Conservation (phyloP, 2,888 invertebrate species). For the Erebia aethiops region DNA sequence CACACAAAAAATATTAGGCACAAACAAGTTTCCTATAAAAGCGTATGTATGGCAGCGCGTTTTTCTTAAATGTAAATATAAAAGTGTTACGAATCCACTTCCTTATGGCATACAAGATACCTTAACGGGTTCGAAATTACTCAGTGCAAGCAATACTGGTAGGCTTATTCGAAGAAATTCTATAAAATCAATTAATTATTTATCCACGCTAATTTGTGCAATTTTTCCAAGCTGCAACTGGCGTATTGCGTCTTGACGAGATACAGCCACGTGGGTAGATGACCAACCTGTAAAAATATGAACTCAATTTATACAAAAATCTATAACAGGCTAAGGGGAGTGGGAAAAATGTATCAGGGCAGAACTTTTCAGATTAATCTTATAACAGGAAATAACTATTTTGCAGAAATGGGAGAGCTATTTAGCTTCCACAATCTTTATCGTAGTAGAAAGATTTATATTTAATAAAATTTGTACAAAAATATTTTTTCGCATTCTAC, state of each 20-base stretch:
- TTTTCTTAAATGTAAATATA: conserved; percentile 13
- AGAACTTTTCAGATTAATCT: too few relatives aligned
- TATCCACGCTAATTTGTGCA: conserved; percentile 45
- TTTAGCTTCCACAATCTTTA: too few relatives aligned
- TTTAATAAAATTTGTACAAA: too few relatives aligned
- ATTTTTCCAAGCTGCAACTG: conserved; percentile 55
- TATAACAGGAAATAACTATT: too few relatives aligned
- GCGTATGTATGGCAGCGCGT: conserved; percentile 17
- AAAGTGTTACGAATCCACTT: conserved; percentile 20
- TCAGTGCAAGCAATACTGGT: conserved; percentile 20
- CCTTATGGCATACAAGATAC: conserved; percentile 21
- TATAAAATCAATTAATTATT: conserved; percentile 38
- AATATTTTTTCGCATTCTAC: too few relatives aligned
- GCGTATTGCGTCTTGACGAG: conserved; percentile 71
- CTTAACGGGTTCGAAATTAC: conserved; percentile 17
- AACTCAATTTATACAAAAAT: not conserved
- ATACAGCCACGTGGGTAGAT: conserved; percentile 65
- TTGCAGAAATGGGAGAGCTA: too few relatives aligned
- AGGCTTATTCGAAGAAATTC: conserved; percentile 15
- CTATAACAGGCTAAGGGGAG: not conserved
- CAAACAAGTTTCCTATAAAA: conserved; percentile 23
- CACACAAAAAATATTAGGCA: conserved; percentile 17
- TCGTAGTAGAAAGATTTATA: too few relatives aligned
- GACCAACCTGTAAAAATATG: conserved; percentile 58
- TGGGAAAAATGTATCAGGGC: too few relatives aligned